These are phyloP conservation scores for Agrotis ipsilon DNA, from an alignment of 2,888 invertebrate genomes.

Conservation along the genomic window DNA sequence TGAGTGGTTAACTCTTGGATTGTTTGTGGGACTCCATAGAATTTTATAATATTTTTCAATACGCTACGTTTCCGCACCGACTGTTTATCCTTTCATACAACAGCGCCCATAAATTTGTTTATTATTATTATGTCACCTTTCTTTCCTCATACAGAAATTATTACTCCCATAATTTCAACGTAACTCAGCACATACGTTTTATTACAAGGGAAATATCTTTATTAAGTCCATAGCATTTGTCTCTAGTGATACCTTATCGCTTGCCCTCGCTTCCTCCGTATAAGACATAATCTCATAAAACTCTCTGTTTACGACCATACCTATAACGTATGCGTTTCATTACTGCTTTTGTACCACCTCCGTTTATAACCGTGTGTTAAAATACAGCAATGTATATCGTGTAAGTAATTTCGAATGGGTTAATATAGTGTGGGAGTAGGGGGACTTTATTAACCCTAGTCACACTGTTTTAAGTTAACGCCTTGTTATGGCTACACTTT, in stretches of 20 bases:
- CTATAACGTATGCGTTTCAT: constrained; percentile 66
- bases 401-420: constrained; percentile 57
- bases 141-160: constrained; percentile 74
- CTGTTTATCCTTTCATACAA: constrained; percentile 36
- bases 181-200: constrained; percentile 77
- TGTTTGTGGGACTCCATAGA: too few relatives aligned
- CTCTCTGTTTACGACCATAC: constrained; percentile 62
- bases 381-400: constrained; percentile 57
- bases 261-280: constrained; percentile 59
- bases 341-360: constrained; percentile 48
- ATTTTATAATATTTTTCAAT: neutral
- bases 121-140: constrained; percentile 69
- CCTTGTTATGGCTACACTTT: constrained; percentile 53
- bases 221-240: constrained; percentile 82
- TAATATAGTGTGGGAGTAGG: constrained; percentile 35
- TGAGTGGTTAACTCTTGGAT: too few relatives aligned
- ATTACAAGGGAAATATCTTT: constrained; percentile 78
- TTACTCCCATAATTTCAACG: constrained; percentile 77
- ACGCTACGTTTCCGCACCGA: neutral
- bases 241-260: constrained; percentile 73
- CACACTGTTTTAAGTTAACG: constrained; percentile 64
- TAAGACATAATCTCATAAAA: constrained; percentile 68
- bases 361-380: constrained; percentile 40
- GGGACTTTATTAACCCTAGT: constrained; percentile 60
- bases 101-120: constrained; percentile 64